These are phyloP conservation scores for Micrastur ruficollis DNA, from an alignment of 2,797 vertebrate species.

Conservation along the genomic window DNA sequence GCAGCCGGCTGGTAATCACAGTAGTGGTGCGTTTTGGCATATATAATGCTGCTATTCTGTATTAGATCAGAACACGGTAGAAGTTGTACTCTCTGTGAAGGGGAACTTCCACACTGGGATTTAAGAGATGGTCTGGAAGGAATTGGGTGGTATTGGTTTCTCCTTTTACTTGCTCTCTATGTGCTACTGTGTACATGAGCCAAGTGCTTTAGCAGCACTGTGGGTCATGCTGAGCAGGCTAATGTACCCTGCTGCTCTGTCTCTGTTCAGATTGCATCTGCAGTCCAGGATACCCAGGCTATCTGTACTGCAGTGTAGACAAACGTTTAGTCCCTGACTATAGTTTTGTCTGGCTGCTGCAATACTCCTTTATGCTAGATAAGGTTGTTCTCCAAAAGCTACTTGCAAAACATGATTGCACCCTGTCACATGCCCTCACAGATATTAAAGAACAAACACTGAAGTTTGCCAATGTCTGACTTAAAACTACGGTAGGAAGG, in stretches of 20 bases:
- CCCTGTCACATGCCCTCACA: fast-evolving
- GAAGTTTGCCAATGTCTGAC: background rate
- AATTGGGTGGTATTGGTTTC: background rate
- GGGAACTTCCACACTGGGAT: fast-evolving
- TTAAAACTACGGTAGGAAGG: too few relatives aligned
- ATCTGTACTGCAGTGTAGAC: background rate
- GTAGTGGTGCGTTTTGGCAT: background rate
- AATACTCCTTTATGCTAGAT: background rate
- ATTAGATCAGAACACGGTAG: fast-evolving
- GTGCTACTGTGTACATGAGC: fast-evolving
- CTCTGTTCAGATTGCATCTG: background rate
- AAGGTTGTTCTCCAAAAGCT: background rate
- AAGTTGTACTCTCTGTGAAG: too few relatives aligned
- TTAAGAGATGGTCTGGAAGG: background rate
- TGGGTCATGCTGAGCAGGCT: background rate
- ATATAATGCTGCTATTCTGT: background rate
- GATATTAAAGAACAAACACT: background rate
- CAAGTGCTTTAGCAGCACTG: background rate
- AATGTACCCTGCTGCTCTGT: background rate
- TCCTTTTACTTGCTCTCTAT: background rate
- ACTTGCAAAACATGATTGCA: background rate
- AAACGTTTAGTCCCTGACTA: background rate
- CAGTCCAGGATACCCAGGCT: background rate
- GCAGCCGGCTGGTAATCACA: too few relatives aligned
- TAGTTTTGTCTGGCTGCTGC: background rate